Evolutionary conservation across 2,113 vertebrate species (phyloP).

Genomic region (Varanus komodoensis): DNA sequence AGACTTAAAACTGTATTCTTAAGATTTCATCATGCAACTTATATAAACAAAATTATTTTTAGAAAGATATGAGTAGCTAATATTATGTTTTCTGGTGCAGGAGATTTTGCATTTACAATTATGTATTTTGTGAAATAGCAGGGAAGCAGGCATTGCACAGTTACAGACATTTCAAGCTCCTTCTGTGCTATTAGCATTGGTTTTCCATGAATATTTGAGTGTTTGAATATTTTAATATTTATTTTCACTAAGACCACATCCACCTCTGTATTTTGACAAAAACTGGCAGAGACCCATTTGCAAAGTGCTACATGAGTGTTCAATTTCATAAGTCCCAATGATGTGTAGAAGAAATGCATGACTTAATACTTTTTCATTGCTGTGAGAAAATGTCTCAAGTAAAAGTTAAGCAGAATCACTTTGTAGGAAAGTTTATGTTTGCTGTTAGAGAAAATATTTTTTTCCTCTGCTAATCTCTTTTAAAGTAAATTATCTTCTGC

Average conservation of each 20-base stretch:
- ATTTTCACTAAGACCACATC: constrained; percentile 48
- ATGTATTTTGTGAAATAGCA: neutral
- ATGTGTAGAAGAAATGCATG: constrained; percentile 46
- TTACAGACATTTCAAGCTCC: constrained; percentile 41
- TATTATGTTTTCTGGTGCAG: constrained; percentile 32
- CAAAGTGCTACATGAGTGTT: constrained; percentile 42
- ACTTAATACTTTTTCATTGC: constrained; percentile 49
- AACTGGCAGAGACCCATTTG: neutral
- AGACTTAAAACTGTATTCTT: neutral
- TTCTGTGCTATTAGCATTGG: constrained; percentile 32
- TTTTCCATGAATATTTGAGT: constrained; percentile 31
- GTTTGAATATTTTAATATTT: fast-evolving
- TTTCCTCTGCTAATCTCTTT: constrained; percentile 48
- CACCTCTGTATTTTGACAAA: neutral
- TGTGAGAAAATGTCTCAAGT: constrained; percentile 58
- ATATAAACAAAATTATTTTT: neutral
- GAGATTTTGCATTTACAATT: neutral
- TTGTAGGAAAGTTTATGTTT: constrained; percentile 34
- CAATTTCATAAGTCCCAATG: constrained; percentile 44
- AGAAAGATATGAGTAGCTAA: constrained; percentile 29
- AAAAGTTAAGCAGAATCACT: constrained; percentile 37
- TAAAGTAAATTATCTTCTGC: constrained; percentile 34
- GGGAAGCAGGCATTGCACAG: neutral
- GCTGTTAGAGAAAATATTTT: constrained; percentile 50
- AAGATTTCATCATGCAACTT: neutral